Evolutionary conservation across 1,140 invertebrate genomes (phyloP), one percentile per base, ranked within the genome.

Genomic region (Rhagoletis zephyria): DNA sequence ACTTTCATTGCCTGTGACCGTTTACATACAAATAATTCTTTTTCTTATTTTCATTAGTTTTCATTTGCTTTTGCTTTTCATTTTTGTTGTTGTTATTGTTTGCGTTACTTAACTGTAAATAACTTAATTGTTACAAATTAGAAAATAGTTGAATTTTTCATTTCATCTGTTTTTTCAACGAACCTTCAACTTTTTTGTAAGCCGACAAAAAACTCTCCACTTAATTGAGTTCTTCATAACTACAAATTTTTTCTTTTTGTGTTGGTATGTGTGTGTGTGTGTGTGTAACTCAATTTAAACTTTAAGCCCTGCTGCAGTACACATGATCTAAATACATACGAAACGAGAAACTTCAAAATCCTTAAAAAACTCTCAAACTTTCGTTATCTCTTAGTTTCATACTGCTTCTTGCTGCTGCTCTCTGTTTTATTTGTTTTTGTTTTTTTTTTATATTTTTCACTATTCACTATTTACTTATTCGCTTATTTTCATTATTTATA

Each of bases 401-500:
- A 81, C 74, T 19, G 7, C 30, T 56, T 81, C 56, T 56, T 81
- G 48, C 74, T 81, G 74, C 74, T 81, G 14, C 74, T 9, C 7
- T 81, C 48, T 77, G 3, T 40, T 77, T 45, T 30, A 30, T 56
- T 14, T n/a, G 12, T 51, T 77, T 48, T 77, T 77, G 51, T 81
- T 12, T 56, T 81, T 16, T 81, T 67, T 67, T 10, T 67, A 48
- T 16, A 45, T 74, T 74, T 74, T 74, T 45, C 74, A 59, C 74
- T 81, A 81, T 81, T 81, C 19, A 81, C 48, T 81, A 81, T 81
- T 81, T 81, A 56, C 74, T 81, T 81, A 81, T 81, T 56, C 45
- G 48, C 74, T 81, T 81, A 81, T n/a, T 19, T 81, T 81, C 30
- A 30, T 81, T 81, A 81, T 59, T 81, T 56, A 74, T 56, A 74